Evolutionary conservation across 2,797 vertebrate species (phyloP).

Genomic region (Dipus sagitta): DNA sequence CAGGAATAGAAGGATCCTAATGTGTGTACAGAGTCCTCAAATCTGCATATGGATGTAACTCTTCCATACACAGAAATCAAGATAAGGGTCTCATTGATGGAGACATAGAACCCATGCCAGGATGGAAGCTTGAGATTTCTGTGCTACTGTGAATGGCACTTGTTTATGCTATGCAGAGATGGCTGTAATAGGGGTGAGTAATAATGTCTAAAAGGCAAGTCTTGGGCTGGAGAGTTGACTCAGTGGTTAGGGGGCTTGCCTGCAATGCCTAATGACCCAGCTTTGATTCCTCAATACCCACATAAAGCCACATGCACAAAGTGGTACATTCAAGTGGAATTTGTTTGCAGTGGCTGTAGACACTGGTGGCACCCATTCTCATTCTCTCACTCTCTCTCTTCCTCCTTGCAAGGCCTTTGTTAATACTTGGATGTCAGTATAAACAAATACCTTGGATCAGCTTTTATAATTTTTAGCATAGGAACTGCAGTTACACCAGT

Average conservation of each 20-base stretch:
- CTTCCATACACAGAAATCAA: background rate
- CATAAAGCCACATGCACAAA: too few species aligned
- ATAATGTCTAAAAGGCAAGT: rapidly evolving
- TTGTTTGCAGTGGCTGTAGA: background rate
- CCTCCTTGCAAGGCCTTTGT: background rate
- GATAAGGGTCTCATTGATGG: too few species aligned
- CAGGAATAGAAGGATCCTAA: background rate
- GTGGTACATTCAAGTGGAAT: too few species aligned
- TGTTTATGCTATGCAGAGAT: background rate
- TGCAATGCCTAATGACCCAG: too few species aligned
- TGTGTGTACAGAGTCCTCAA: too few species aligned
- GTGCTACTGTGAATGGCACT: background rate
- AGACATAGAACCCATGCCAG: too few species aligned
- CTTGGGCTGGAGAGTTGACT: background rate
- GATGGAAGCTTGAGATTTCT: background rate
- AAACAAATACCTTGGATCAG: too few species aligned
- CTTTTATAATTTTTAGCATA: background rate
- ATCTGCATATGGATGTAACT: background rate
- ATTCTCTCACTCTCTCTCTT: too few species aligned
- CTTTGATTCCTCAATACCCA: too few species aligned
- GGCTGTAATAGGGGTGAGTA: too few species aligned
- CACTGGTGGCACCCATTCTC: too few species aligned
- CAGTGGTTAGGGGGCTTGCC: too few species aligned
- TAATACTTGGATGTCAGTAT: background rate
- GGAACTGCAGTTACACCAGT: background rate